Conservation (phyloP, 1,140 invertebrate genomes). For the Aphaenogaster floridana region DNA sequence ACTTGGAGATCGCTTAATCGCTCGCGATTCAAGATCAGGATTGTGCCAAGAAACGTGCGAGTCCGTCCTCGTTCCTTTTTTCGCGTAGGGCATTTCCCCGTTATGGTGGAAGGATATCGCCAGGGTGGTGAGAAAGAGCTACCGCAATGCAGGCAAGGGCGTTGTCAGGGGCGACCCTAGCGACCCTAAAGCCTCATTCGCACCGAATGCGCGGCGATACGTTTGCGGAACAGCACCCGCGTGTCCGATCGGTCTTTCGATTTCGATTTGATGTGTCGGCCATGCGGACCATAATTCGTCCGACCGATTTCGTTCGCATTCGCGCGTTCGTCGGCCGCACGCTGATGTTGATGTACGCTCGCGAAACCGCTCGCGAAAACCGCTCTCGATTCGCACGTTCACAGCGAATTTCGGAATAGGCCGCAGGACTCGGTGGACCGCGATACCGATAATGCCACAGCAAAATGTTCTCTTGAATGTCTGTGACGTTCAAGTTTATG, state of each 20-base stretch:
- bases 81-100: constrained; percentile 26
- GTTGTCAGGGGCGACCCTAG: constrained; percentile 86
- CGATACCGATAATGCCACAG: constrained; percentile 1
- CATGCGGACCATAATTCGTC: constrained; percentile 21
- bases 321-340: neutral
- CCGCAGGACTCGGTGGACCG: neutral
- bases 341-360: neutral
- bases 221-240: constrained; percentile 60
- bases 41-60: neutral
- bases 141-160: constrained; percentile 86
- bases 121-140: constrained; percentile 62
- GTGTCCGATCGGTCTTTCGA: constrained; percentile 63
- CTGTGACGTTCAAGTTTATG: neutral
- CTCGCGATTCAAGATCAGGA: neutral
- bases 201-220: constrained; percentile 63
- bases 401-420: constrained; percentile 4
- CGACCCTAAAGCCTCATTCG: constrained; percentile 80
- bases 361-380: constrained; percentile 5
- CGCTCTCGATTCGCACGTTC: constrained; percentile 20
- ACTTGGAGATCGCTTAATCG: constrained; percentile 8
- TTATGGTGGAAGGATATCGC: constrained; percentile 72
- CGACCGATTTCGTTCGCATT: neutral
- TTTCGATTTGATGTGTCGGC: constrained; percentile 43
- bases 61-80: neutral
- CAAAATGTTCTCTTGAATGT: neutral